phyloP scores from a whole-genome alignment of 2,113 vertebrate species.

The Zootoca vivipara region DNA sequence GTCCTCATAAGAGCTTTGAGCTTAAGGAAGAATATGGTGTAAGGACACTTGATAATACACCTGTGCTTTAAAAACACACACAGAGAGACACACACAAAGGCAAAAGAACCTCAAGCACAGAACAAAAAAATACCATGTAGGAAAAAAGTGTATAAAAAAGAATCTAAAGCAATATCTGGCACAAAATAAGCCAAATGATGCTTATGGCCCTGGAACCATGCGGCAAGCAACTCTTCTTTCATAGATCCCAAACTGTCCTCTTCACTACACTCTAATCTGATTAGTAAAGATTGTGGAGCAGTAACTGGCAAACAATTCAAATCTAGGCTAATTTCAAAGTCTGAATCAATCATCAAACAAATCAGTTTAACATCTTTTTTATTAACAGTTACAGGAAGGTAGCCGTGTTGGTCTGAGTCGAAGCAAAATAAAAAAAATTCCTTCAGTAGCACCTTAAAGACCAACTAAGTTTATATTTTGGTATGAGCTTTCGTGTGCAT shows the following conservation, averaged over 20 bases:
- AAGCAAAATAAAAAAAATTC: too few species aligned
- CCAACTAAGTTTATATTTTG: too few species aligned
- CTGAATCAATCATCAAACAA: not conserved
- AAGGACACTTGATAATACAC: not conserved
- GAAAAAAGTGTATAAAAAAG: not conserved
- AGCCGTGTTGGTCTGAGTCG: too few species aligned
- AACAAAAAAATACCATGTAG: not conserved
- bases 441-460: too few species aligned
- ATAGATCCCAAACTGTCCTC: not conserved
- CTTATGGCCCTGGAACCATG: not conserved
- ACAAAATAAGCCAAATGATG: not conserved
- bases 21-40: not conserved
- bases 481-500: too few species aligned
- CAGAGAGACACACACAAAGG: not conserved
- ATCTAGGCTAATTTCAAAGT: not conserved
- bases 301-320: not conserved
- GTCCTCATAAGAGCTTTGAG: not conserved
- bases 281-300: not conserved
- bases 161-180: not conserved
- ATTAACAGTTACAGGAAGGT: too few species aligned
- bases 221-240: not conserved
- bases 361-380: not conserved
- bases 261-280: not conserved
- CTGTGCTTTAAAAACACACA: not conserved
- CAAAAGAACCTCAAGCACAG: not conserved